Percentiles rank a stretch among this genome's conserved stretches.
These are phyloP conservation scores for Seira sanloemensis DNA, from an alignment of 2,888 invertebrate genomes.

Conservation along the genomic window DNA sequence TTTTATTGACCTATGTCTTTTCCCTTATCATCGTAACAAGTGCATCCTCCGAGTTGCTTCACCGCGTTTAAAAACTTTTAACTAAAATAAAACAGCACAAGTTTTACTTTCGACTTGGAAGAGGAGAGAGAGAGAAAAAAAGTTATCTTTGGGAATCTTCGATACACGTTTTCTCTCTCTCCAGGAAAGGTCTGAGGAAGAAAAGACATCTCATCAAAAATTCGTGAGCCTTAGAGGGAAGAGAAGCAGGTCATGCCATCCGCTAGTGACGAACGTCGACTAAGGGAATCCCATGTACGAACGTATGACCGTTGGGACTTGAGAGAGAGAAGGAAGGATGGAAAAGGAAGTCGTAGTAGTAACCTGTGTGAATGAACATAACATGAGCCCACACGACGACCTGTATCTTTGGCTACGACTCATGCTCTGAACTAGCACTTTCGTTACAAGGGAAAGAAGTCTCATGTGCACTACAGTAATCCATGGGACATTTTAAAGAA, in stretches of 20 bases:
- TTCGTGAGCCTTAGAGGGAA: constrained; percentile 50
- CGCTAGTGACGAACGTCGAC: constrained; percentile 34
- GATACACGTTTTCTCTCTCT: constrained; percentile 19
- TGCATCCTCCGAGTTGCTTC: constrained; percentile 5
- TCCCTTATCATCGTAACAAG: constrained; percentile 43
- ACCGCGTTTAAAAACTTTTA: constrained; percentile 20
- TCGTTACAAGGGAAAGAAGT: constrained; percentile 22
- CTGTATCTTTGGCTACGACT: constrained; percentile 28
- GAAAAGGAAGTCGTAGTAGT: constrained; percentile 13
- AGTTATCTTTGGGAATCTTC: constrained; percentile 1
- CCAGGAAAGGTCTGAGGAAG: constrained; percentile 34
- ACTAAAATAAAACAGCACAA: constrained; percentile 9
- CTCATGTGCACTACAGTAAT: constrained; percentile 59
- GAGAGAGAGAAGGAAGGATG: neutral
- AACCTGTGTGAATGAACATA: constrained; percentile 19
- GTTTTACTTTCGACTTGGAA: neutral
- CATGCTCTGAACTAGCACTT: neutral
- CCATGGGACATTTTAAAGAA: constrained; percentile 65
- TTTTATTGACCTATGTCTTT: constrained; percentile 53
- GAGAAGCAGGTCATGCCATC: constrained; percentile 51
- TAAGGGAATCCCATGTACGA: constrained; percentile 32
- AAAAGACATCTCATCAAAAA: constrained; percentile 62
- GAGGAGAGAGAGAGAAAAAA: neutral
- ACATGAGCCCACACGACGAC: constrained; percentile 43
- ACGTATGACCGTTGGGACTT: constrained; percentile 62